Conservation (phyloP, 2,888 invertebrate species). For the Argynnis bischoffii region DNA sequence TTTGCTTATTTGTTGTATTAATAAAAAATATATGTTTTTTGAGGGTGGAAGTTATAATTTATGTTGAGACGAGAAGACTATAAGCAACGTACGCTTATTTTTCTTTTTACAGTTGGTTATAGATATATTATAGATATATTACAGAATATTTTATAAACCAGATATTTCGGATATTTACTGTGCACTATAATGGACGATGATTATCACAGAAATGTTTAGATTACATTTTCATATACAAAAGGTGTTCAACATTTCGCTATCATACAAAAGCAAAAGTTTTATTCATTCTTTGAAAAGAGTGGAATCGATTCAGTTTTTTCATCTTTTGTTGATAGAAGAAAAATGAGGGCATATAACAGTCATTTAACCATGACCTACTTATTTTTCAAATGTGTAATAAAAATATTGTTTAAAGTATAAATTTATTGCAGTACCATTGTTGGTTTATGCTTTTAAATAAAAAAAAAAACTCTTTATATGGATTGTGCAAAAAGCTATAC, state of each 20-base stretch:
- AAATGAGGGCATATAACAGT: slow-evolving; percentile 35
- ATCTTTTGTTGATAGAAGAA: slow-evolving; percentile 37
- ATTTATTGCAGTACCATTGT: not conserved
- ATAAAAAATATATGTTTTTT: not conserved
- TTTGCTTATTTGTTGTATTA: not conserved
- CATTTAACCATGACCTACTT: slow-evolving; percentile 34
- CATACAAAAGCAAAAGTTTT: slow-evolving; percentile 33
- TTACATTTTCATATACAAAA: slow-evolving; percentile 23
- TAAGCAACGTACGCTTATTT: no score
- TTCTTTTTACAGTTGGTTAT: no score
- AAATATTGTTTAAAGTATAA: slow-evolving; percentile 18
- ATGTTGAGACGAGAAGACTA: no score
- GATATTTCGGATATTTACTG: no score
- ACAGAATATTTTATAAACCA: no score
- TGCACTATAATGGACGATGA: not conserved
- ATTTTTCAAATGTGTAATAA: slow-evolving; percentile 23
- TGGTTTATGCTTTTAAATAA: not conserved
- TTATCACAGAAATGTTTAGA: slow-evolving; percentile 12
- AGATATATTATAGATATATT: no score
- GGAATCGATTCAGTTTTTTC: slow-evolving; percentile 37
- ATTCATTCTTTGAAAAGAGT: slow-evolving; percentile 34
- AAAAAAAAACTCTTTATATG: not conserved
- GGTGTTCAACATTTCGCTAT: slow-evolving; percentile 22
- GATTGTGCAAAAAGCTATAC: no score
- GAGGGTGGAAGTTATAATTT: no score